Evolutionary conservation across 1,140 invertebrate genomes (phyloP).

Genomic region (Wasmannia auropunctata): DNA sequence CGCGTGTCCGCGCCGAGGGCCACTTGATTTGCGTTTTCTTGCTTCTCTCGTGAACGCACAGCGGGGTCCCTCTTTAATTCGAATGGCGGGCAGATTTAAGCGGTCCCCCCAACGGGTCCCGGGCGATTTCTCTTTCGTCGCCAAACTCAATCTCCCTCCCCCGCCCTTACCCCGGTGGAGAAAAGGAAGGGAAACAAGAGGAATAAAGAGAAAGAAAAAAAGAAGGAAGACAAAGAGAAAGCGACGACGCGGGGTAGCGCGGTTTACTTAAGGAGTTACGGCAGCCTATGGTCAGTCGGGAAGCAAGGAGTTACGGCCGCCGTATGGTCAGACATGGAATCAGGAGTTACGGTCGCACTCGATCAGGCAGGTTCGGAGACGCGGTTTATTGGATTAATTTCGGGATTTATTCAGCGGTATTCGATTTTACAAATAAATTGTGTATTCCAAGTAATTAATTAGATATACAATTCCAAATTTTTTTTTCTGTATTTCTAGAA

Average conservation of each 20-base stretch:
- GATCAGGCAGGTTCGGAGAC: neutral
- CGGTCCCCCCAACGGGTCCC: neutral
- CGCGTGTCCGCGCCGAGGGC: constrained; percentile 38
- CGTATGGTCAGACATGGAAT: constrained; percentile 1
- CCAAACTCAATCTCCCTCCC: neutral
- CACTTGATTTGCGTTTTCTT: constrained; percentile 55
- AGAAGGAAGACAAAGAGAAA: constrained; percentile 7
- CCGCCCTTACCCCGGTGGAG: neutral
- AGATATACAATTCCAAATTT: neutral
- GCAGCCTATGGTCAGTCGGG: neutral
- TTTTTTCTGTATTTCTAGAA: neutral
- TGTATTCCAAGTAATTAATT: neutral
- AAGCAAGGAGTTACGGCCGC: constrained; percentile 18
- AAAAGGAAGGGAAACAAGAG: constrained; percentile 13
- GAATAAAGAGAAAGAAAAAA: neutral
- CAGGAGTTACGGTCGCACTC: constrained; percentile 11
- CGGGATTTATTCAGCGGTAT: neutral
- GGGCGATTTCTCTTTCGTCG: constrained; percentile 46
- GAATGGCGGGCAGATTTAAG: constrained; percentile 47
- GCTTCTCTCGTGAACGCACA: constrained; percentile 29
- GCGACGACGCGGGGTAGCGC: constrained; percentile 9
- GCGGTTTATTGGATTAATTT: neutral
- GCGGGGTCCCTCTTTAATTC: constrained; percentile 32
- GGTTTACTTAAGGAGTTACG: constrained; percentile 43
- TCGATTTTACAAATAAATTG: neutral